A percentile compares a stretch with the other conserved stretches of the same genome.
phyloP scores from a whole-genome alignment of 2,888 invertebrate species.

The Mycalesis mineus region DNA sequence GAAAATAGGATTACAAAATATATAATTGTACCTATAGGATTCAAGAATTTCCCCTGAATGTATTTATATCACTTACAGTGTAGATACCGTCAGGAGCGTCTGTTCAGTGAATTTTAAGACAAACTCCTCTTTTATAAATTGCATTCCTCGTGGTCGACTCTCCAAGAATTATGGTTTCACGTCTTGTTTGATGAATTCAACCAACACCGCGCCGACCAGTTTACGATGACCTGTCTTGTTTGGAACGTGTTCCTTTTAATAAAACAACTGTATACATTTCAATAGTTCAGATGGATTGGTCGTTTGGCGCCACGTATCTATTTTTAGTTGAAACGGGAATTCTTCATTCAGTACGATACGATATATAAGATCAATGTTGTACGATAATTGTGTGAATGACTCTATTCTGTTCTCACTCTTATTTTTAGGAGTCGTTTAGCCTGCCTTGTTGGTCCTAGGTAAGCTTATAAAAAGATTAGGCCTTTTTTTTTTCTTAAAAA shows the following conservation, averaged over 20 bases:
- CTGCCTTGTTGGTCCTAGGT: too few species aligned
- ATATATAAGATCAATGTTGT: background rate
- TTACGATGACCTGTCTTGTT: conserved; percentile 34
- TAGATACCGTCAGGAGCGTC: conserved; percentile 47
- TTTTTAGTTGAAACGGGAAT: background rate
- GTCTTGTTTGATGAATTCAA: conserved; percentile 63
- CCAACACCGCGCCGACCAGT: conserved; percentile 39
- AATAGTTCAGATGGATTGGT: conserved; percentile 5
- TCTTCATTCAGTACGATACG: background rate
- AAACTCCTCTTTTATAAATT: conserved; percentile 62
- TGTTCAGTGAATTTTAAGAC: conserved; percentile 58
- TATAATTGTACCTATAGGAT: too few species aligned
- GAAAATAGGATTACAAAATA: too few species aligned
- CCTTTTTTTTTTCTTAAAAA: too few species aligned
- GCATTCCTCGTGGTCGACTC: conserved; percentile 57
- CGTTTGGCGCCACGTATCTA: conserved; percentile 9
- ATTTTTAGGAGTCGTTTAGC: too few species aligned
- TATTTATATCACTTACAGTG: conserved; percentile 39
- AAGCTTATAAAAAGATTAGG: too few species aligned
- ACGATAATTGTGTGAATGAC: too few species aligned
- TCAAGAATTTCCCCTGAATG: conserved; percentile 10
- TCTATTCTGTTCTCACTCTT: too few species aligned
- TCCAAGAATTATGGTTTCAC: conserved; percentile 57
- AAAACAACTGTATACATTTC: background rate
- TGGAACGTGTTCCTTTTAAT: conserved; percentile 14